Evolutionary conservation across 1,140 invertebrate species (phyloP), one percentile per base, ranked within the genome.

Genomic region (Brachionus koreanus): DNA sequence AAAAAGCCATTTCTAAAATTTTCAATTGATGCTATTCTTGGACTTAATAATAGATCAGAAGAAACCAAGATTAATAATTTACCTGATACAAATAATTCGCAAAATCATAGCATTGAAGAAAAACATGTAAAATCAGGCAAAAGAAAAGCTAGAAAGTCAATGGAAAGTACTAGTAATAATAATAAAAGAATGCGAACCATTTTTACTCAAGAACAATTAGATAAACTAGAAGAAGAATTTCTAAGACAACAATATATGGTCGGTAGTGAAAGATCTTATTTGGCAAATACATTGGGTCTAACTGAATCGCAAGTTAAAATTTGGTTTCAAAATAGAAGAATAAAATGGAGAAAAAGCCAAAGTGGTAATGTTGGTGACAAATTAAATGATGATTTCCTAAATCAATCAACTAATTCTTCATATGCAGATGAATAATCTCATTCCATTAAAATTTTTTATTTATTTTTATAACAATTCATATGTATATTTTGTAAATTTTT

Each of bases 221-320:
- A 96, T 85, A 90, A 93, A 83, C 88, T 97, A 23, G 95, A 98
- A 86, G 92, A 92, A 0, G 95, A 96, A 89, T 98, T 97, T 84
- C 93, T 95, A 83, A 87, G 93, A 16, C 95, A 97, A 85, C 95
- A 97, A 86, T 97, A 98, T 87, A 95, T 98, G 94, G 95, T 95
- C 3, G 95, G 95, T 0, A 94, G 94, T 0, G 95, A 97, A 87
- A 88, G 96, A 83, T 89, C 95, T 0, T 95, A 96, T 85, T 89
- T 98, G 46, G 95, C 95, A 0, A 93, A 94, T 85, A 92, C 93
- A 0, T 89, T 98, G 0, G 92, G 94, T 83, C 89, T 98, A 1
- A 95, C 94, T 0, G 95, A 98, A 88, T 94, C 95, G 4, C 94
- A 95, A 90, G 93, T 93, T 85, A 87, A 84, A 83, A 67, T 91